These are phyloP conservation scores for Nematostella vectensis DNA, from an alignment of 92 coral and sea anemone genomes.

Conservation along the genomic window DNA sequence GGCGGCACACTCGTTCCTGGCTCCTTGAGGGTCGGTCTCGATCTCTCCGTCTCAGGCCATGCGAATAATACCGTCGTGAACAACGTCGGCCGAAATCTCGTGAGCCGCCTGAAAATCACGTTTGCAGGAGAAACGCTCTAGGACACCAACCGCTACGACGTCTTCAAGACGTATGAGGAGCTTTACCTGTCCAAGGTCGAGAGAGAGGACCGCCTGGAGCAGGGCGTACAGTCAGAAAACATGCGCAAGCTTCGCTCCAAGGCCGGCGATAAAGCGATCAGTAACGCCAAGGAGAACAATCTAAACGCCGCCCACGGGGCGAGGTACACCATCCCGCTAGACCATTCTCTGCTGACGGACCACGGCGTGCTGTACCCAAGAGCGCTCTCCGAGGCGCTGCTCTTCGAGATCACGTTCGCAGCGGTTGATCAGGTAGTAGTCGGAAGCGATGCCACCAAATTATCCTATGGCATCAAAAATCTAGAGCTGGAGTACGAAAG, in stretches of 20 bases:
- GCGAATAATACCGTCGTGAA: conserved; percentile 27
- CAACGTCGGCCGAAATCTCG: conserved; percentile 27
- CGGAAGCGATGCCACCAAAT: conserved; percentile 4
- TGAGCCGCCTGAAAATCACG: conserved; percentile 10
- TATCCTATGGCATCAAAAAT: conserved; percentile 9
- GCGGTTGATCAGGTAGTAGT: conserved; percentile 1
- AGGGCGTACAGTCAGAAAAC: conserved; percentile 9
- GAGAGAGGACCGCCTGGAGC: conserved; percentile 2
- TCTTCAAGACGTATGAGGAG: conserved; percentile 13
- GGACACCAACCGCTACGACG: conserved; percentile 17
- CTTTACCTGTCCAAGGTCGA: neutral
- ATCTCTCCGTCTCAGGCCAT: conserved; percentile 8
- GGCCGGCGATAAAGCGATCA: conserved; percentile 16
- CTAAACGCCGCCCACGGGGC: conserved; percentile 2
- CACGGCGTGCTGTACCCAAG: conserved; percentile 27
- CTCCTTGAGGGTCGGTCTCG: conserved; percentile 4
- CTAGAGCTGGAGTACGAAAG: conserved; percentile 27
- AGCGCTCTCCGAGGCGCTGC: conserved; percentile 8
- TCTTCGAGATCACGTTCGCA: conserved; percentile 20
- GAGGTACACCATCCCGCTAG: conserved; percentile 17
- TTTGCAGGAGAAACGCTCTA: conserved; percentile 29
- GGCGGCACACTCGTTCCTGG: conserved; percentile 11
- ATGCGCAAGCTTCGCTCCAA: conserved; percentile 5
- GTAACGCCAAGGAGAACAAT: conserved; percentile 8
- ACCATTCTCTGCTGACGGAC: conserved; percentile 17